Evolutionary conservation across 2,797 vertebrate genomes (phyloP).

Genomic region (Rousettus madagascariensis): DNA sequence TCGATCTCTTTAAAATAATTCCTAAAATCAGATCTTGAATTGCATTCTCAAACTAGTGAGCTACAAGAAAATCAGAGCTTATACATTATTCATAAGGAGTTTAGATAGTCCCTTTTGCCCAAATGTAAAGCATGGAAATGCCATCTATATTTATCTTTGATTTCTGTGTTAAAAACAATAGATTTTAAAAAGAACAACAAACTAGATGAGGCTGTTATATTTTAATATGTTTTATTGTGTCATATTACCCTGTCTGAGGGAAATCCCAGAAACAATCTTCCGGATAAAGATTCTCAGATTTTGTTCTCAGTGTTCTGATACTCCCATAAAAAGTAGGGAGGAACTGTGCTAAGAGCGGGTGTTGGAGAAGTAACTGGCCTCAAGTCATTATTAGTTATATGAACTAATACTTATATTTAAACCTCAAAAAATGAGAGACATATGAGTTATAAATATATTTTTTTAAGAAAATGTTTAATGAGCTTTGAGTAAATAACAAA

Average conservation of each 20-base stretch:
- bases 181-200: background rate
- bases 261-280: background rate
- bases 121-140: background rate
- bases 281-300: background rate
- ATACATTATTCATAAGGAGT: background rate
- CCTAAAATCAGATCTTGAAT: background rate
- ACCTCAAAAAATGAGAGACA: background rate
- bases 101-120: background rate
- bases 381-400: background rate
- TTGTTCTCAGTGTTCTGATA: background rate
- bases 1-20: background rate
- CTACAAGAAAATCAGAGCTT: background rate
- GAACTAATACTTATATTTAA: background rate
- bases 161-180: background rate
- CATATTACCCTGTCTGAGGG: background rate
- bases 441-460: background rate
- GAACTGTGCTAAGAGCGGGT: background rate
- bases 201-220: background rate
- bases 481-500: background rate
- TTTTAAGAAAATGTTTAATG: background rate
- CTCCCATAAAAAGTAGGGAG: background rate
- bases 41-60: background rate
- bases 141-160: background rate
- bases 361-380: background rate
- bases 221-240: background rate